Evolutionary conservation across 2,888 invertebrate species (phyloP).

Genomic region (Tipula confusa): DNA sequence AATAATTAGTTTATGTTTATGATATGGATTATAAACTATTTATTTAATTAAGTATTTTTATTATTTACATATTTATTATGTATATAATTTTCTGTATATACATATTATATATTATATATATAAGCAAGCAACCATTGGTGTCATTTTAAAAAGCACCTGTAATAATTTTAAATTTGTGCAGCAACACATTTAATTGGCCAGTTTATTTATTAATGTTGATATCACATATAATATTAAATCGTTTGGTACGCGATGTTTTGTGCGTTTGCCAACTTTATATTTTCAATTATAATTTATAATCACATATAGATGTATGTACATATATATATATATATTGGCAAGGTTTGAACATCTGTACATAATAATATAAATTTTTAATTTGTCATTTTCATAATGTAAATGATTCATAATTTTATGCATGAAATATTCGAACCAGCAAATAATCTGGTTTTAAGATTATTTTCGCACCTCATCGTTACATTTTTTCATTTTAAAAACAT

Average conservation of each 20-base stretch:
- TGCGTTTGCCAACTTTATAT: background rate
- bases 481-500: background rate
- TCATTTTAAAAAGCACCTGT: background rate
- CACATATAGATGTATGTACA: background rate
- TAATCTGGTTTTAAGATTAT: background rate
- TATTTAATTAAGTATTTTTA: background rate
- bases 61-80: background rate
- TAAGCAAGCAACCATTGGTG: background rate
- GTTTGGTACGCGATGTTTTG: background rate
- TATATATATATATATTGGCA: background rate
- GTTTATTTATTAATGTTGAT: background rate
- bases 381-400: background rate
- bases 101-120: too few species aligned
- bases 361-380: background rate
- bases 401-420: background rate
- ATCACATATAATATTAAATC: background rate
- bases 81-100: background rate
- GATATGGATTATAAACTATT: background rate
- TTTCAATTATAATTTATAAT: slow-evolving; percentile 3
- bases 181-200: background rate
- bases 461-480: background rate
- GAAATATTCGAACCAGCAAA: background rate
- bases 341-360: background rate
- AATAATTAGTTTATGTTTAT: background rate
- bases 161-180: background rate